Evolutionary conservation across 2,888 invertebrate species (phyloP), one percentile per base, ranked within the genome.

Genomic region (Aproaerema taeniolella): DNA sequence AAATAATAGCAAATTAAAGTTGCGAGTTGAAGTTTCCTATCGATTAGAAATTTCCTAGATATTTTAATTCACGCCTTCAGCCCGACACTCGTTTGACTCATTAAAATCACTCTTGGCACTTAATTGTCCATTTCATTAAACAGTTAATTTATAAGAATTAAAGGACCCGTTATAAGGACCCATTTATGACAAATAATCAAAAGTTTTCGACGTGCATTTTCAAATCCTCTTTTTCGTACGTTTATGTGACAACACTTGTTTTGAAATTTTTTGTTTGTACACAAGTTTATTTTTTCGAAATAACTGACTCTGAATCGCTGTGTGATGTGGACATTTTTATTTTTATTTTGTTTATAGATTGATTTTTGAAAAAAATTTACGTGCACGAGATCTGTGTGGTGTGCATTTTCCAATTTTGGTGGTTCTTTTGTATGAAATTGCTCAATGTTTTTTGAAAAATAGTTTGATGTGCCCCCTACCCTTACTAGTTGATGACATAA

Each of bases 371-470:
- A 34, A 42, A 50, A 47, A 39, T 45, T 53, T 58, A 45, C 32
- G 41, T 50, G 39, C 46, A 51, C 45, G 48, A 38, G 44, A 45
- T 52, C 49, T n/a, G n/a, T n/a, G 46, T 45, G 55, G 59, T 66
- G 66, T 68, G 67, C 67, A 70, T 66, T 67, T 73, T 67, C 70
- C 58, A 54, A n/a, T 39, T 53, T 58, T 53, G 50, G 47, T 57
- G 65, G 58, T 77, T 73, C 50, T 67, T 79, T 79, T 73, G 57
- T 57, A 77, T 67, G 68, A 73, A 71, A 74, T 82, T 85, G 83
- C 85, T 85, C 85, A 83, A 81, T 68, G 61, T 55, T 62, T 73
- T 78, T 71, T 72, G 62, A 50, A 59, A 59, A 66, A 67, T 72
- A 64, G 66, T 72, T 73, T 78, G 53, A 47, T 61, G 76, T 72